Evolutionary conservation across 64 coral and sea anemone genomes (phyloP).

Genomic region (Trachythela sp.): DNA sequence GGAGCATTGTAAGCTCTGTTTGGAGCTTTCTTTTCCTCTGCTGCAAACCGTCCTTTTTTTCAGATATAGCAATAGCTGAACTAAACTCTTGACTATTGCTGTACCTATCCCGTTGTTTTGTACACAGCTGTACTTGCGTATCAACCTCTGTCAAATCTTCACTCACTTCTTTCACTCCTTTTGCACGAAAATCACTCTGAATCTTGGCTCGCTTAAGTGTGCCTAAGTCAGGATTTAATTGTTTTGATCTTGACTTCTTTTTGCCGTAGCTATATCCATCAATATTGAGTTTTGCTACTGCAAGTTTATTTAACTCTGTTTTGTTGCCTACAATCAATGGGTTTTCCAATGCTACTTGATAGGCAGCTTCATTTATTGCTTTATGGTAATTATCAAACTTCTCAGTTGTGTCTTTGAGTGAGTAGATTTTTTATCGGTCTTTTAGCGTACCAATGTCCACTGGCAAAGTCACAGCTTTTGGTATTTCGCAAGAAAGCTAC

Average conservation of each 20-base stretch:
- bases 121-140: not conserved
- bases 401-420: not conserved
- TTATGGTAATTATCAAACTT: not conserved
- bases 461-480: not conserved
- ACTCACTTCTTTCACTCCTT: not conserved
- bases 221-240: not conserved
- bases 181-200: not conserved
- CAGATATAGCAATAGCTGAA: not conserved
- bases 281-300: not conserved
- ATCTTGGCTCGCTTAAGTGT: not conserved
- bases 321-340: not conserved
- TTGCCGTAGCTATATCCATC: not conserved
- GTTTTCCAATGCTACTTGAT: not conserved
- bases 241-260: not conserved
- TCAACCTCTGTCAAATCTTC: not conserved
- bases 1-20: slow-evolving; percentile 37
- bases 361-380: slow-evolving; percentile 17
- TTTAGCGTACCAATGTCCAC: not conserved
- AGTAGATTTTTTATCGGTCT: not conserved
- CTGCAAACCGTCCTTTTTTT: slow-evolving; percentile 21
- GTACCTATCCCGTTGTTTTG: not conserved
- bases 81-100: slow-evolving; percentile 4
- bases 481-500: not conserved
- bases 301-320: not conserved
- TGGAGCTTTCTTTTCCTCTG: slow-evolving; percentile 20